A percentile compares a stretch with the other conserved stretches of the same genome.
Evolutionary conservation across 2,113 vertebrate species (phyloP).

Genomic region (Sinocyclocheilus grahami): DNA sequence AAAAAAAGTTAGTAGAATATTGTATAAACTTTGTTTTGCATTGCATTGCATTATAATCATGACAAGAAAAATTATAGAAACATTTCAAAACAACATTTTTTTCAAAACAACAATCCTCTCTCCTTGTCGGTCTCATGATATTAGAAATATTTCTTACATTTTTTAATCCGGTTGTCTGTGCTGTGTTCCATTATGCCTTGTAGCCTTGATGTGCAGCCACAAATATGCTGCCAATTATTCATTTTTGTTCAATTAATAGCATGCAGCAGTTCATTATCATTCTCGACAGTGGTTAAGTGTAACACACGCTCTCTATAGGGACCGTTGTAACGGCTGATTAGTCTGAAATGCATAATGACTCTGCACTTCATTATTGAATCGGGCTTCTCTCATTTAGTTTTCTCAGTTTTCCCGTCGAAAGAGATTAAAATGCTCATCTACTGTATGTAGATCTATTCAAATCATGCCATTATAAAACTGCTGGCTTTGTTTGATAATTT

Average conservation of each 20-base stretch:
- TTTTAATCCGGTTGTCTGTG: neutral
- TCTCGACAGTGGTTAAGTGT: neutral
- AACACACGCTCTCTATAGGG: neutral
- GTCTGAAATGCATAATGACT: slow-evolving; percentile 5
- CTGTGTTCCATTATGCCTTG: neutral
- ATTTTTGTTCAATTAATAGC: slow-evolving; percentile 6
- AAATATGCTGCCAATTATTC: neutral
- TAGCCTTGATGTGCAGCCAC: neutral
- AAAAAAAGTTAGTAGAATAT: too few species aligned
- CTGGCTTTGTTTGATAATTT: neutral
- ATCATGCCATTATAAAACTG: neutral
- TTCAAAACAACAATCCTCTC: too few species aligned
- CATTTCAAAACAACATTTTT: too few species aligned
- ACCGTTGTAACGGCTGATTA: slow-evolving; percentile 16
- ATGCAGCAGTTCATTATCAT: neutral
- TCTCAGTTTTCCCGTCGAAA: neutral
- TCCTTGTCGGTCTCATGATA: neutral
- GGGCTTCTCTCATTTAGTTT: neutral
- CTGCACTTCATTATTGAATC: slow-evolving; percentile 2
- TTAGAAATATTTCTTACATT: neutral
- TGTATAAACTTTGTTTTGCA: too few species aligned
- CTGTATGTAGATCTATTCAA: neutral
- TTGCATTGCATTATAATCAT: too few species aligned
- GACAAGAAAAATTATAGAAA: too few species aligned
- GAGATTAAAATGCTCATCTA: neutral